Conservation (phyloP, 1,140 invertebrate genomes). For the Aradophagus sp. region DNA sequence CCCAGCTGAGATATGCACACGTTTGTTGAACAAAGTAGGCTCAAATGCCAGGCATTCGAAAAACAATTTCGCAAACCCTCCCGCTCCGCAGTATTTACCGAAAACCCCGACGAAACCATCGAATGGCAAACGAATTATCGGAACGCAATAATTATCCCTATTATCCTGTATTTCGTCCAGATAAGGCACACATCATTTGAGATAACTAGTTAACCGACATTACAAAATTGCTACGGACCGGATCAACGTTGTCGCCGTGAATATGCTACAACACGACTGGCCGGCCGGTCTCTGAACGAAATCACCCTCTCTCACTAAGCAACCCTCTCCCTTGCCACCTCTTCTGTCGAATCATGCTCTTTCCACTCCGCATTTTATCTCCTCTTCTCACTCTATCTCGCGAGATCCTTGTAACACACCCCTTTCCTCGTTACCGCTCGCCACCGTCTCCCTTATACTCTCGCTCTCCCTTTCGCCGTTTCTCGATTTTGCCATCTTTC, state of each 20-base stretch:
- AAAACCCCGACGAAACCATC: not conserved
- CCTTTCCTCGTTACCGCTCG: not conserved
- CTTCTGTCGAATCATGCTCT: slow-evolving; percentile 20
- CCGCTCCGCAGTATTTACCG: too few relatives aligned
- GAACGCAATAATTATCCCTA: slow-evolving; percentile 1
- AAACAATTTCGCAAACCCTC: too few relatives aligned
- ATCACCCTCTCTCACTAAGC: slow-evolving; percentile 56
- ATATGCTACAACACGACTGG: slow-evolving; percentile 66
- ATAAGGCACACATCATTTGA: slow-evolving; percentile 13
- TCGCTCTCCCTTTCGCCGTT: slow-evolving; percentile 8
- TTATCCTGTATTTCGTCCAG: slow-evolving; percentile 17
- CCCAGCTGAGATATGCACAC: too few relatives aligned
- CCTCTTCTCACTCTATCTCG: slow-evolving; percentile 26
- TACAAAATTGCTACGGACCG: slow-evolving; percentile 17
- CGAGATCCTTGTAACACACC: slow-evolving; percentile 34
- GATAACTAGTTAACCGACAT: slow-evolving; percentile 37
- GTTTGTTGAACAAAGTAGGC: too few relatives aligned
- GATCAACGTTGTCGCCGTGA: slow-evolving; percentile 39
- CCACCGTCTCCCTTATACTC: slow-evolving; percentile 6
- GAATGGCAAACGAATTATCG: not conserved
- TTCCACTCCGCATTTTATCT: slow-evolving; percentile 38
- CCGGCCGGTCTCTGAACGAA: slow-evolving; percentile 65
- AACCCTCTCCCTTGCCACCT: slow-evolving; percentile 30
- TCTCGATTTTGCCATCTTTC: too few relatives aligned
- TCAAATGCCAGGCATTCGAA: too few relatives aligned